phyloP scores from a whole-genome alignment of 2,888 invertebrate species.

The Agonopterix heracliana region DNA sequence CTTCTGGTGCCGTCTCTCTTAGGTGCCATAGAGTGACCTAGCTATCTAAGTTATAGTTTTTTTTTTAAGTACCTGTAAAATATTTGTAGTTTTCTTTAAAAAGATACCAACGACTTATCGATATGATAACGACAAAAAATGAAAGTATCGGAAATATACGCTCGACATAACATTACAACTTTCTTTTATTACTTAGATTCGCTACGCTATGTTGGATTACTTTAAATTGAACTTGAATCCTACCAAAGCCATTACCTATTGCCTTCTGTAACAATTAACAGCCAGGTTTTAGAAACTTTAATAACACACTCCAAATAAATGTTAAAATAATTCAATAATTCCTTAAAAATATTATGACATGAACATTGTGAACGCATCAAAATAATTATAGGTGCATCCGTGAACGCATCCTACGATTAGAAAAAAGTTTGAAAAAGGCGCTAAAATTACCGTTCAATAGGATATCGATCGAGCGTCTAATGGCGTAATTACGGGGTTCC shows the following conservation, averaged over 20 bases:
- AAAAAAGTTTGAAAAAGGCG: slow-evolving; percentile 29
- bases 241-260: no score
- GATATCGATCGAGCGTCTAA: slow-evolving; percentile 69
- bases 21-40: no score
- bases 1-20: no score
- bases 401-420: slow-evolving; percentile 36
- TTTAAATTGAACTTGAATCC: no score
- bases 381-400: slow-evolving; percentile 46
- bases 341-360: slow-evolving; percentile 57
- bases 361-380: slow-evolving; percentile 41
- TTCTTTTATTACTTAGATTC: not conserved
- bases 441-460: slow-evolving; percentile 53
- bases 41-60: no score
- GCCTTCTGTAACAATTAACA: no score
- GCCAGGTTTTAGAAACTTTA: slow-evolving; percentile 8
- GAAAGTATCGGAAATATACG: not conserved
- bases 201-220: not conserved
- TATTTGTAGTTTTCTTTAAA: no score
- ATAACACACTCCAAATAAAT: not conserved
- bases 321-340: not conserved
- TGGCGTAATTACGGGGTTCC: slow-evolving; percentile 66
- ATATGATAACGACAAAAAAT: not conserved
- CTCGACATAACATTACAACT: not conserved
- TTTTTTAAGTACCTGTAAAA: no score
- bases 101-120: not conserved